phyloP scores from a whole-genome alignment of 64 coral and sea anemone species.

The Dendronephthya gigantea region DNA sequence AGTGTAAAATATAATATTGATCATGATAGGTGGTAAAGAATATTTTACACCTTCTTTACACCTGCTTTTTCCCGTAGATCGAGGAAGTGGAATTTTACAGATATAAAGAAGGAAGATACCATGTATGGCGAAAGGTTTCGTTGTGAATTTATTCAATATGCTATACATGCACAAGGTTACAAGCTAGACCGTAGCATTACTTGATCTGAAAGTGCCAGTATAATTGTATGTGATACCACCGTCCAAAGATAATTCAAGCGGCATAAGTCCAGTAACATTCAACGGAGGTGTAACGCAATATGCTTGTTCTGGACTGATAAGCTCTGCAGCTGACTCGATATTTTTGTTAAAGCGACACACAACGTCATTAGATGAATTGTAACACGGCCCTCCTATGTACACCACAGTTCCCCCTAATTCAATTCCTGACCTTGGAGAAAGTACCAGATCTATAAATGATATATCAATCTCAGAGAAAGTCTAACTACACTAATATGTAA shows the following conservation, averaged over 20 bases:
- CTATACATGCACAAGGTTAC: too few species aligned
- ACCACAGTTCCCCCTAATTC: constrained; percentile 35
- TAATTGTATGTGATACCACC: constrained; percentile 26
- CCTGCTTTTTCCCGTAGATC: too few species aligned
- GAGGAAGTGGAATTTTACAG: too few species aligned
- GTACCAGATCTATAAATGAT: too few species aligned
- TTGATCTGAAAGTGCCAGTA: constrained; percentile 25
- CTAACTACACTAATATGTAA: too few species aligned
- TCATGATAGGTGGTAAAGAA: too few species aligned
- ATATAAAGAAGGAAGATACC: too few species aligned
- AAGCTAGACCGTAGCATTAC: too few species aligned
- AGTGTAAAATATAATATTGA: not conserved
- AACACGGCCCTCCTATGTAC: constrained; percentile 29
- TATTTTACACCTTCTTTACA: too few species aligned
- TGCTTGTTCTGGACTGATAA: constrained; percentile 26
- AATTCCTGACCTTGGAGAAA: constrained; percentile 39
- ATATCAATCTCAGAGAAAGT: too few species aligned
- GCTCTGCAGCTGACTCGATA: not conserved
- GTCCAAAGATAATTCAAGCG: constrained; percentile 26
- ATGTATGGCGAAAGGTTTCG: not conserved
- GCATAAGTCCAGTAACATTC: constrained; percentile 25
- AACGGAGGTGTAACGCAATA: constrained; percentile 24
- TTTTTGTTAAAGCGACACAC: constrained; percentile 35
- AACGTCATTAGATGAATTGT: constrained; percentile 21
- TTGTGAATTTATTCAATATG: too few species aligned